Evolutionary conservation across 1,140 invertebrate genomes (phyloP), one percentile per base, ranked within the genome.

Genomic region (Glossosoma conforme): DNA sequence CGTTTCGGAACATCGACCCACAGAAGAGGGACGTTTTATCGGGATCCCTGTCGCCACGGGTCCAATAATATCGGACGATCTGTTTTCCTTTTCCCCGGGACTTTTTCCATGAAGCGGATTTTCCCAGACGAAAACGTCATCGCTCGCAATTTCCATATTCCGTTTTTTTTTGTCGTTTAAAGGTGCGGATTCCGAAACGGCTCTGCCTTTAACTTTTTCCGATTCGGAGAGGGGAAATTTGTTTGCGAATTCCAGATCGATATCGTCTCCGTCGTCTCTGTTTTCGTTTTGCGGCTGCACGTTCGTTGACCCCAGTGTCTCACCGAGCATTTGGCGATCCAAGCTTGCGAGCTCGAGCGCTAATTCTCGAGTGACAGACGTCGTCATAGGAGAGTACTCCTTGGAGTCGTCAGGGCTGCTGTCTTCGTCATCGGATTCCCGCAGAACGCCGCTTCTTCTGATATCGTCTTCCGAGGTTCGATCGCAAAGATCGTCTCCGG

Each of bases 341-440:
- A 91, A 72, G 63, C 86, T 88, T 63, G 91, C 88, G 18, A 89
- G 63, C 68, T 91, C 87, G 35, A 90, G 70, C 61, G 84, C 77
- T 58, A 91, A 69, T 66, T 91, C 88, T 60, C 86, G 77, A 1
- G 87, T 91, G 68, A 91, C 86, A 1, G 87, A 87, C 1, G 86
- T 90, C 2, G 86, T 89, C 83, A 91, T 87, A 8, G 88, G 88
- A 64, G 85, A 86, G 67, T 89, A 91, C 62, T 90, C 87, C 59
- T 79, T 77, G 0, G 82, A 82, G 69, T 89, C 87, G 61, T 91
- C 87, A 0, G 85, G 85, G 50, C 85, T 85, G 48, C 75, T 79
- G 13, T 81, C 78, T 24, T 83, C 81, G 43, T 82, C 69, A 30
- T 61, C 41, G 17, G 45, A 43, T 33, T 56, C 53, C 47, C 37